Evolutionary conservation across 23 tunicate species (phyloP).

Genomic region (Styela clava): DNA sequence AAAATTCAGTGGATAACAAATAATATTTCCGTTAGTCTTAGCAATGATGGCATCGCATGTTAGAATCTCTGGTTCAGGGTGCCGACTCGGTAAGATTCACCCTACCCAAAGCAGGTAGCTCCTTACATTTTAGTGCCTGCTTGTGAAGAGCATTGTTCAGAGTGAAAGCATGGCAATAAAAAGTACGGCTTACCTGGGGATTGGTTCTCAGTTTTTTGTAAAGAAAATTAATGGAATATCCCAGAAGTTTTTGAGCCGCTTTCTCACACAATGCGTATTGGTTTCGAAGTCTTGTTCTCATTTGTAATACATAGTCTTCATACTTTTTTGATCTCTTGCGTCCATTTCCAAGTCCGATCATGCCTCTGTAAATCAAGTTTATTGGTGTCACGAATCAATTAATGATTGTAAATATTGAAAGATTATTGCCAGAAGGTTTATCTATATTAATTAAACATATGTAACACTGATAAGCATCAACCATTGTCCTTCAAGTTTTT

Average conservation of each 20-base stretch:
- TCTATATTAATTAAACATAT: neutral
- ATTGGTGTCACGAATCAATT: neutral
- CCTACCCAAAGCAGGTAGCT: too few species aligned
- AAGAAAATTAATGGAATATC: slow-evolving; percentile 91
- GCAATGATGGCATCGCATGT: too few species aligned
- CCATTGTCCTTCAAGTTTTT: too few species aligned
- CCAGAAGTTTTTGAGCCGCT: slow-evolving; percentile 88
- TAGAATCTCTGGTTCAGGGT: too few species aligned
- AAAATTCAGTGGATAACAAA: too few species aligned
- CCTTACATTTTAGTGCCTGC: too few species aligned
- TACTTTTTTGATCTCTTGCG: slow-evolving; percentile 89
- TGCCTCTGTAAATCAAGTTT: slow-evolving; percentile 40
- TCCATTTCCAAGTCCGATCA: slow-evolving; percentile 96
- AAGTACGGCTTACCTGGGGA: slow-evolving; percentile 86
- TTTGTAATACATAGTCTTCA: slow-evolving; percentile 86
- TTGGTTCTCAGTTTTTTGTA: slow-evolving; percentile 93
- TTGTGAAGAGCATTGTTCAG: too few species aligned
- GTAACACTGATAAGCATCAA: too few species aligned
- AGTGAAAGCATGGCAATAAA: too few species aligned
- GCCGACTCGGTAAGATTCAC: too few species aligned
- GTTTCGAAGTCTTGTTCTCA: slow-evolving; percentile 47
- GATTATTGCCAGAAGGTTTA: neutral
- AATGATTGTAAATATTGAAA: neutral
- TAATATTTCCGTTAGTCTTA: too few species aligned
- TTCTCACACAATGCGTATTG: slow-evolving; percentile 80